Conservation (phyloP, 1,140 invertebrate genomes). For the Doryteuthis pealeii region DNA sequence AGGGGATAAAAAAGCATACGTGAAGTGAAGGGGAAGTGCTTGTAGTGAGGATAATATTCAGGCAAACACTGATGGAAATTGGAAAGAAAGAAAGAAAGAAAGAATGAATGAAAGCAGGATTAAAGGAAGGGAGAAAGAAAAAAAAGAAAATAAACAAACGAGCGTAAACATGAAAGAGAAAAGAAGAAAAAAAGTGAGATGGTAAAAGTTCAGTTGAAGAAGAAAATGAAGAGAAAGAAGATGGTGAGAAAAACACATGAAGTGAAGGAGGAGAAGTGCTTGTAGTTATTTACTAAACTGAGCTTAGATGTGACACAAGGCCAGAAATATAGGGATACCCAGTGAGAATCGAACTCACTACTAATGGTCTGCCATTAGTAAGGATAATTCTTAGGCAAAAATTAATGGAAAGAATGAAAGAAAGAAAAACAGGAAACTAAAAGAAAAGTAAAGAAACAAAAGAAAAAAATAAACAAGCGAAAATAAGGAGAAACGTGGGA, state of each 20-base stretch:
- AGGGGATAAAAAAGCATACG: not conserved
- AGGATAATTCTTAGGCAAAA: not conserved
- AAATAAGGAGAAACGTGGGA: not conserved
- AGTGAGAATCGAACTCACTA: no score
- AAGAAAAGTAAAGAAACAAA: not conserved
- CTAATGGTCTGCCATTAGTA: no score
- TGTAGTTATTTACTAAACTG: no score
- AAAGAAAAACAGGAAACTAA: not conserved
- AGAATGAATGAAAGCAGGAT: not conserved
- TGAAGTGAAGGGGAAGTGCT: not conserved
- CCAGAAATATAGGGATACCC: no score
- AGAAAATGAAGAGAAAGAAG: not conserved
- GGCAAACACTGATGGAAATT: not conserved
- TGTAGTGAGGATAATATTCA: not conserved
- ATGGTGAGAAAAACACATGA: no score
- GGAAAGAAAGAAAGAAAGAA: conserved; percentile 1
- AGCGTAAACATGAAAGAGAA: not conserved
- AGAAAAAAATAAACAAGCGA: not conserved
- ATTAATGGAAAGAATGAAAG: not conserved
- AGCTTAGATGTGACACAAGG: no score
- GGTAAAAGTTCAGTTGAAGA: not conserved
- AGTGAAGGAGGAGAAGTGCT: no score
- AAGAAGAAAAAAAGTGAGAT: not conserved
- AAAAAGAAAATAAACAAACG: not conserved
- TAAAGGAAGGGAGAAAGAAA: not conserved